phyloP scores from a whole-genome alignment of 64 coral and sea anemone genomes.

The Montipora efflorescens region DNA sequence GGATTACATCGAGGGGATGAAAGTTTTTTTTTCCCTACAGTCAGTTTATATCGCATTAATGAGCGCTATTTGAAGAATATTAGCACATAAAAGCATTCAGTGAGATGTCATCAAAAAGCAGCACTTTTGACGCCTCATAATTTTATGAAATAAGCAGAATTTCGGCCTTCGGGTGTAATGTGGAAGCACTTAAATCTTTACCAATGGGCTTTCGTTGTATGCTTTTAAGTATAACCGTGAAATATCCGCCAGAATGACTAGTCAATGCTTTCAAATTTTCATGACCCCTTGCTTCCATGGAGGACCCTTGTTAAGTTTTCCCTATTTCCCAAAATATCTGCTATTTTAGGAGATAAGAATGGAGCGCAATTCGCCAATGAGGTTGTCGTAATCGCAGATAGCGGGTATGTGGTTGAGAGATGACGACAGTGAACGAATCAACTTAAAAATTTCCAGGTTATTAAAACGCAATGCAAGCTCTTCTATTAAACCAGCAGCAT shows the following conservation, averaged over 20 bases:
- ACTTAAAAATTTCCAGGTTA: neutral
- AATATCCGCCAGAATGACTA: neutral
- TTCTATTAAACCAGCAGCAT: neutral
- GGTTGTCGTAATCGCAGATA: neutral
- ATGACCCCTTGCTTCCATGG: neutral
- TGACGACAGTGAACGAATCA: conserved; percentile 15
- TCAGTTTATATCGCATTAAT: neutral
- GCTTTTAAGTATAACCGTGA: neutral
- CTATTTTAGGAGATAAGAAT: neutral
- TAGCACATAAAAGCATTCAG: neutral
- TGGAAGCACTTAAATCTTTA: neutral
- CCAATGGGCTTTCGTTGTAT: neutral
- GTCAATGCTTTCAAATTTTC: neutral
- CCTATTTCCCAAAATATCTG: neutral
- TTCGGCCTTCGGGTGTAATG: neutral
- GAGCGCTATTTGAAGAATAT: conserved; percentile 7
- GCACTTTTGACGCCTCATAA: neutral
- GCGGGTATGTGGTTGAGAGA: conserved; percentile 8
- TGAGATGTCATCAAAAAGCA: conserved; percentile 21
- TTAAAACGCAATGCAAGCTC: conserved; percentile 34
- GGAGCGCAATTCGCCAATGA: conserved; percentile 6
- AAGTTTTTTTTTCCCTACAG: too few species aligned
- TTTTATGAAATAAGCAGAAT: neutral
- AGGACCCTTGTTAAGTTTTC: conserved; percentile 4
- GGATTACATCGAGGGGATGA: neutral